Base-by-base conservation (phyloP, 2,113 vertebrate genomes). In the Recurvirostra avosetta region DNA sequence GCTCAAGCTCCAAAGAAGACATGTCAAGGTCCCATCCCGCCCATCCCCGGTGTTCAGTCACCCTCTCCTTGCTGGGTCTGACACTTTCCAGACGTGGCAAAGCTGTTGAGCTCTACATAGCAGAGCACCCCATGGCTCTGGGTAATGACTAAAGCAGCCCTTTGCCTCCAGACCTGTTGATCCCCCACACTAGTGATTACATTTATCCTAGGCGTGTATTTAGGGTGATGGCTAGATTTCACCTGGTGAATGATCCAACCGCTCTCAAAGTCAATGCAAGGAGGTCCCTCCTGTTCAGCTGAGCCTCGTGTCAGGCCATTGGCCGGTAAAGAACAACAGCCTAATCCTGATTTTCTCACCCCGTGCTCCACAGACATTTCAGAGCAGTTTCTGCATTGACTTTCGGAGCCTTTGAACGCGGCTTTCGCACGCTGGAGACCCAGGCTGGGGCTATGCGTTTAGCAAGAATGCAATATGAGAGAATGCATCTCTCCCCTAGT, bases 191-290 rank as follows among this genome's bases (percentile, higher is more conserved):
- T 7, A 12, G 47, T 2, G 26, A 20, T 4, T 26, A 20, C 5
- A 3, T 49, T 45, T 8, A 15, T 34, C 52, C 49, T 15, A 2
- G 10, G 36, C 0, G 1, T 5, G 15, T 1, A 3, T 49, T 56
- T 11, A 47, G 53, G 67, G n/a, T 12, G 38, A 25, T 4, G 21
- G 36, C 25, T 32, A 19, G 58, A 34, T 29, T 50, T 32, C 61
- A 73, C 49, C 55, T 49, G n/a, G 5, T 6, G 17, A 68, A 41
- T 4, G 27, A 62, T 26, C 58, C 78, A 49, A 49, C 83, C 36
- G 65, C 79, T 73, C 65, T 55, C 65, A 5, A 66, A 76, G 65
- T 34, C 74, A 15, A 2, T 7, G 45, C 52, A 11, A 25, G 32
- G 47, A 27, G 26, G 8, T 55, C 25, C 50, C 81, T 70, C 45